Evolutionary conservation across 2,888 invertebrate genomes (phyloP).

Genomic region (Peribatodes rhomboidaria): DNA sequence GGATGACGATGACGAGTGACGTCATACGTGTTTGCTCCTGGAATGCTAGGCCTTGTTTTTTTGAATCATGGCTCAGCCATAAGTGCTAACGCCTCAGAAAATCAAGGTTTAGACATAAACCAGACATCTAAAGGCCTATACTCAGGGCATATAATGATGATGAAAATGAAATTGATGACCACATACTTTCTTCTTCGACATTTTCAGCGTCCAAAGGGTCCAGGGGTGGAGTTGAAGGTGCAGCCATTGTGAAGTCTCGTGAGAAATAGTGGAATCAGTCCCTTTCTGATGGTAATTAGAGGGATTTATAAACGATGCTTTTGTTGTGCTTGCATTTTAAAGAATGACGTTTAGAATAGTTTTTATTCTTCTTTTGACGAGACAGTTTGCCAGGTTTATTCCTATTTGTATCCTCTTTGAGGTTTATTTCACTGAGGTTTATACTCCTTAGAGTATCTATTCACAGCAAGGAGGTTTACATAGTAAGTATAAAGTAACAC

Average conservation of each 20-base stretch:
- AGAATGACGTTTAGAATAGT: conserved; percentile 54
- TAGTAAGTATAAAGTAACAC: no score
- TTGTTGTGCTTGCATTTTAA: conserved; percentile 61
- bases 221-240: conserved; percentile 47
- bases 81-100: no score
- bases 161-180: neutral
- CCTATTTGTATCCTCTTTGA: no score
- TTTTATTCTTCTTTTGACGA: conserved; percentile 38
- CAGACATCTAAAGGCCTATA: no score
- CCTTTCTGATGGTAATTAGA: conserved; percentile 45
- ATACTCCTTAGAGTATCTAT: neutral
- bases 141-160: no score
- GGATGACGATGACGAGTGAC: no score
- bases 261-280: conserved; percentile 64
- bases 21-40: no score
- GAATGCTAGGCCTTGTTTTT: no score
- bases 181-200: conserved; percentile 58
- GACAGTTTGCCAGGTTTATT: conserved; percentile 8
- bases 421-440: neutral
- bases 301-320: conserved; percentile 41
- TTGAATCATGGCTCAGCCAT: no score
- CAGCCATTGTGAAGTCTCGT: conserved; percentile 57
- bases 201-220: conserved; percentile 56
- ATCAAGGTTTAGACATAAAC: no score
- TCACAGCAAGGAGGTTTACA: neutral